Evolutionary conservation across 2,113 vertebrate genomes (phyloP), one percentile per base, ranked within the genome.

Genomic region (Pygoscelis adeliae): DNA sequence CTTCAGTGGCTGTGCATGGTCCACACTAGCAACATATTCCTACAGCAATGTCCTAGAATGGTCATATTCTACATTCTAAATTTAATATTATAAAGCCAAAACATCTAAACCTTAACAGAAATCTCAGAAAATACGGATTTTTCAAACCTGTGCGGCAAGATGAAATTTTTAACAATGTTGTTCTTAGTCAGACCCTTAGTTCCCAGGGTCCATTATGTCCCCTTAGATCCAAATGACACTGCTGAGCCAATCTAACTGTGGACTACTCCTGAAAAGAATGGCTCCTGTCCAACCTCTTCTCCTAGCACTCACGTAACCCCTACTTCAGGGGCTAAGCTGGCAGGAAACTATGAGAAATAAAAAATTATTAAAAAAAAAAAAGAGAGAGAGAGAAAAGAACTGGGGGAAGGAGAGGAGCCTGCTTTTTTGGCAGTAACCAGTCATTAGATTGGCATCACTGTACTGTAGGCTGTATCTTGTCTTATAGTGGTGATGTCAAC

Each of bases 331-430:
- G n/a, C 29, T 84, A 84, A 52, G 15, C 3, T 44, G 22, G 7
- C 34, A 93, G 20, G 13, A 69, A 84, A 84, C 80, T 20, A 19
- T 17, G 25, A 92, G 44, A 93, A 81, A 77, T 20, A 23, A 80
- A 87, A 55, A 44, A 81, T 5, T 30, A 42, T 5, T 23, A 5
- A 25, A 38, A 23, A 22, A 26, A 36, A 21, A 17, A 26, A 3
- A 25, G 13, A 42, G 19, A 29, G 10, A 49, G 1, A 69, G 17
- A 44, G 1, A 86, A 89, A 66, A 86, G 11, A 66, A 44, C 11
- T 21, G 1, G 2, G 15, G 8, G 14, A 5, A 0, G 19, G 11
- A 93, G 13, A 72, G 4, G 3, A 63, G 13, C 2, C 58, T 73
- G 5, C 4, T 84, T 70, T 81, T 84, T 61, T 81, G n/a, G 20